These are phyloP conservation scores for Lamprotornis superbus DNA, from an alignment of 2,113 vertebrate species.

Conservation along the genomic window DNA sequence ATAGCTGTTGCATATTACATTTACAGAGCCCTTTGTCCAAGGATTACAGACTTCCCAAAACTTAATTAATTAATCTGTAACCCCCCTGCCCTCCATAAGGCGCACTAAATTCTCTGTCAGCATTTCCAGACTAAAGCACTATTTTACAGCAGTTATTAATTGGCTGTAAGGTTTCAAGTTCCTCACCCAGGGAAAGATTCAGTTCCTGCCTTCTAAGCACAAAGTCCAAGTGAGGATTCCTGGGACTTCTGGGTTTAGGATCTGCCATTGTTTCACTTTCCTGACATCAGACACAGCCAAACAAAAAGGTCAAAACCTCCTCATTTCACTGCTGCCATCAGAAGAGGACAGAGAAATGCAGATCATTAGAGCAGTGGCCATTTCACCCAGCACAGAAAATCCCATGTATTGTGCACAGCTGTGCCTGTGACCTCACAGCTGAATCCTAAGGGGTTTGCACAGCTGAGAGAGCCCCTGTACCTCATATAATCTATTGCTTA, in stretches of 20 bases:
- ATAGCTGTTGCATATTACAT: background rate
- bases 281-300: background rate
- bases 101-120: conserved; percentile 13
- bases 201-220: background rate
- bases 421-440: background rate
- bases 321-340: background rate
- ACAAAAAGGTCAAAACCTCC: background rate
- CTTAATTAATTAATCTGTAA: conserved; percentile 53
- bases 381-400: background rate
- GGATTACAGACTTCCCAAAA: conserved; percentile 12
- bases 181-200: conserved; percentile 5
- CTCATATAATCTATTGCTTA: fast-evolving
- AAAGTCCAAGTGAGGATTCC: background rate
- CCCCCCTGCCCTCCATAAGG: background rate
- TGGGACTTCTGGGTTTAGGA: background rate
- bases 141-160: conserved; percentile 42
- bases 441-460: background rate
- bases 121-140: background rate
- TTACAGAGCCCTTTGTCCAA: background rate
- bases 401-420: fast-evolving
- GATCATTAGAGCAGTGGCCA: background rate
- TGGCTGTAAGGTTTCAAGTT: background rate
- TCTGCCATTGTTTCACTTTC: background rate
- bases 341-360: background rate
- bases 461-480: background rate